Conservation (phyloP, 1,140 invertebrate species). For the Caenorhabditis brenneri region DNA sequence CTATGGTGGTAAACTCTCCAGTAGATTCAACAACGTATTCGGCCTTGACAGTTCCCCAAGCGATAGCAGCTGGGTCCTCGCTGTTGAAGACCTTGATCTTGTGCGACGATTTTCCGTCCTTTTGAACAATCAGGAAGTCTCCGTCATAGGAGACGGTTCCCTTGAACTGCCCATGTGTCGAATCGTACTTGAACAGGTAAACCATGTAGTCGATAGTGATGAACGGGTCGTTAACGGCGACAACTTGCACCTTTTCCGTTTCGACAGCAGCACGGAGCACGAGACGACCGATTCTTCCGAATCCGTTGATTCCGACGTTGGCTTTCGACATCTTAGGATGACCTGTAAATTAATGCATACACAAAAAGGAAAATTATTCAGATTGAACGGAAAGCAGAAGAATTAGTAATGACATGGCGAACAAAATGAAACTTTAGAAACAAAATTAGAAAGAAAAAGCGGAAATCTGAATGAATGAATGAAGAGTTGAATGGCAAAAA, state of each 20-base stretch:
- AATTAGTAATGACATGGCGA: no score
- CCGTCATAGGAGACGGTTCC: conserved; percentile 82
- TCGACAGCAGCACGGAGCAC: conserved; percentile 85
- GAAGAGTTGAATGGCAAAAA: no score
- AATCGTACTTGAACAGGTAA: conserved; percentile 97
- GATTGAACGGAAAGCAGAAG: no score
- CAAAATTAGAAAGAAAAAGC: no score
- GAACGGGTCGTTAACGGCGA: no score
- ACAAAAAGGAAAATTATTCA: no score
- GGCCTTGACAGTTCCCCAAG: conserved; percentile 81
- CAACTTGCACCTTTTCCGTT: conserved; percentile 77
- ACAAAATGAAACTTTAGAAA: no score
- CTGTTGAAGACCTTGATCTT: no score
- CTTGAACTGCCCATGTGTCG: conserved; percentile 88
- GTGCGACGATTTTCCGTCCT: no score
- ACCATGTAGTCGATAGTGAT: conserved; percentile 77
- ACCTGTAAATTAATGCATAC: not conserved
- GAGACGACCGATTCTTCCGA: conserved; percentile 93
- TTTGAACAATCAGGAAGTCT: no score
- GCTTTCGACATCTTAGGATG: not conserved
- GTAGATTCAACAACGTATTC: conserved; percentile 96
- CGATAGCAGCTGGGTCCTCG: no score
- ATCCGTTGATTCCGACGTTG: conserved; percentile 73
- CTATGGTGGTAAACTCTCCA: conserved; percentile 88
- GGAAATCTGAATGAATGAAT: no score